Percentiles rank a stretch among this genome's conserved stretches.
phyloP scores from a whole-genome alignment of 1,140 invertebrate species.

The Leptoteleia sp. region DNA sequence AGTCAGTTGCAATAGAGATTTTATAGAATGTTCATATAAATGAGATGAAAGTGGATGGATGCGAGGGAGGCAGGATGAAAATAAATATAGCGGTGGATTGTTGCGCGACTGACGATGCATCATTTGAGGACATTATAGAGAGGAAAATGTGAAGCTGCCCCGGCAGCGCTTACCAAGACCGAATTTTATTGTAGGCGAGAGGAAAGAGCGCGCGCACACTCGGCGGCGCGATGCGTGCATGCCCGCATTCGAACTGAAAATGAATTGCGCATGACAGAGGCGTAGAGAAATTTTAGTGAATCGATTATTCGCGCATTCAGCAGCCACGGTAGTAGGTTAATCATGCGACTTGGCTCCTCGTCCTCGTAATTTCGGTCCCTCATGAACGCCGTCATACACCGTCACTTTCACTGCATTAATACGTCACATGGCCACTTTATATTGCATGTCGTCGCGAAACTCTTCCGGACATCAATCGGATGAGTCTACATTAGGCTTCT shows the following conservation, averaged over 20 bases:
- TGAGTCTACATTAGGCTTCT: neutral
- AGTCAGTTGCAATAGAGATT: too few relatives aligned
- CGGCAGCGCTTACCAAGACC: too few relatives aligned
- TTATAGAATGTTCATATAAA: too few relatives aligned
- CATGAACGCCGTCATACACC: neutral
- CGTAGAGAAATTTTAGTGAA: slow-evolving; percentile 74
- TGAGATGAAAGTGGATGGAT: too few relatives aligned
- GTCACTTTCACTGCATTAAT: slow-evolving; percentile 37
- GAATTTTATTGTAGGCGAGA: too few relatives aligned
- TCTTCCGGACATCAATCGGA: slow-evolving; percentile 2
- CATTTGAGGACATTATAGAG: too few relatives aligned
- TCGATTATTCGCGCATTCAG: slow-evolving; percentile 76
- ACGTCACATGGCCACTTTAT: neutral
- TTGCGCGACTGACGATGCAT: too few relatives aligned
- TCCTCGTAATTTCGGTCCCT: slow-evolving; percentile 17
- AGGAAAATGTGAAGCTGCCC: too few relatives aligned
- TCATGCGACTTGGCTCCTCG: slow-evolving; percentile 72
- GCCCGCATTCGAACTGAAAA: slow-evolving; percentile 52
- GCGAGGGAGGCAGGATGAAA: too few relatives aligned
- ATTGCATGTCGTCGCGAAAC: slow-evolving; percentile 35
- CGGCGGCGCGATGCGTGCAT: slow-evolving; percentile 45
- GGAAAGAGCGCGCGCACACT: slow-evolving; percentile 22
- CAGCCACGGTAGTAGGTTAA: slow-evolving; percentile 73
- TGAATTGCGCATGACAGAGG: slow-evolving; percentile 71
- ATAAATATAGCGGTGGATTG: too few relatives aligned